These are phyloP conservation scores for Spondyliosoma cantharus DNA, from an alignment of 2,797 vertebrate species.

Conservation along the genomic window DNA sequence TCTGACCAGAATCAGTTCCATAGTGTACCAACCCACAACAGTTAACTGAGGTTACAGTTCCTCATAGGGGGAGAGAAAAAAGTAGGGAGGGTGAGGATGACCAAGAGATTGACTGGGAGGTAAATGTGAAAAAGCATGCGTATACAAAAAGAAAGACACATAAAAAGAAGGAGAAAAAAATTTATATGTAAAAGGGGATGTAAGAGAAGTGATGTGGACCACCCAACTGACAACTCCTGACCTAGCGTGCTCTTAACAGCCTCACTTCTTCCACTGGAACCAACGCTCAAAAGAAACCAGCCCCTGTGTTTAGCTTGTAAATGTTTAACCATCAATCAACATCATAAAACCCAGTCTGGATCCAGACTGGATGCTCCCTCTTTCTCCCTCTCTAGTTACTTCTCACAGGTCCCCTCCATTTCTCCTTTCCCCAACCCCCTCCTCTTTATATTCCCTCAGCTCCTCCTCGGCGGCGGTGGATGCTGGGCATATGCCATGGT, in stretches of 20 bases:
- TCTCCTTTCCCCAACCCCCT: conserved; percentile 56
- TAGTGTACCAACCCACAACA: too few relatives aligned
- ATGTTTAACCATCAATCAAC: conserved; percentile 85
- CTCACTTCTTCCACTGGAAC: conserved; percentile 75
- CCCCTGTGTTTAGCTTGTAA: conserved; percentile 80
- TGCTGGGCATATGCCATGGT: conserved; percentile 81
- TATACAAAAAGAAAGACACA: not conserved
- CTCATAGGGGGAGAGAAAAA: not conserved
- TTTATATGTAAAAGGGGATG: conserved; percentile 10
- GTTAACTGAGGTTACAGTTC: too few relatives aligned
- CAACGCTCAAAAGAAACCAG: conserved; percentile 63
- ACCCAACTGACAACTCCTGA: conserved; percentile 60
- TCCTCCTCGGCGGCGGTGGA: conserved; percentile 54
- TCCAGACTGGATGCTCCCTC: conserved; percentile 59
- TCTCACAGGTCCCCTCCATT: conserved; percentile 50
- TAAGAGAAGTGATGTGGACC: conserved; percentile 53
- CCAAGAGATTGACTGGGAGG: conserved; percentile 37
- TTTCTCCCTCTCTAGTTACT: conserved; percentile 45
- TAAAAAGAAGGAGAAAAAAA: conserved; percentile 7
- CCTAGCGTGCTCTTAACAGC: conserved; percentile 50
- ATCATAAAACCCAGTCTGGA: conserved; percentile 77
- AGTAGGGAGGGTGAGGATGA: conserved; percentile 22
- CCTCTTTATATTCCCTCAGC: conserved; percentile 52
- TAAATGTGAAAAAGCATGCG: conserved; percentile 15
- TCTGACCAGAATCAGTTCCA: too few relatives aligned